Percentiles rank a stretch among this genome's conserved stretches.
These are phyloP conservation scores for Tenrec ecaudatus DNA, from an alignment of 2,113 vertebrate species.

Conservation along the genomic window DNA sequence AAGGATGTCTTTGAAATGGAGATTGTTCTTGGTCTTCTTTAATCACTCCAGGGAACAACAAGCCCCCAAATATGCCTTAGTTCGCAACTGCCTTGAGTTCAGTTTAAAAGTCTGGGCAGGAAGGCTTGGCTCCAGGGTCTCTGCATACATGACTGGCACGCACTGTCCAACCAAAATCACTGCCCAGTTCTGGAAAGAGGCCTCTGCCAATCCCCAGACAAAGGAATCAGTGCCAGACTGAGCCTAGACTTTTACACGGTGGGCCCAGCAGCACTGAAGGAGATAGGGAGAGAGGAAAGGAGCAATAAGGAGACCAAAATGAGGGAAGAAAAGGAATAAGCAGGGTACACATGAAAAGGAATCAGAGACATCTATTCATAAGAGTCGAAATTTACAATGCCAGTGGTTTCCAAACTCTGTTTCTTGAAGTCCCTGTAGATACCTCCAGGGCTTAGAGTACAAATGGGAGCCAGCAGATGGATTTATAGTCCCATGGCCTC, in stretches of 20 bases:
- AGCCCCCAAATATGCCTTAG: slow-evolving; percentile 35
- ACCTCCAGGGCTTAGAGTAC: not conserved
- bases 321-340: not conserved
- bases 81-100: slow-evolving; percentile 58
- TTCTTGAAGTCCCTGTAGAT: not conserved
- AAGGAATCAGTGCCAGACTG: slow-evolving; percentile 14
- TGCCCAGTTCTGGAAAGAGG: slow-evolving; percentile 55
- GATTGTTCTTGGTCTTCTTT: slow-evolving; percentile 3
- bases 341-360: not conserved
- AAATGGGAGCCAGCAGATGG: not conserved
- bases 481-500: not conserved
- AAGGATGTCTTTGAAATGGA: slow-evolving; percentile 49
- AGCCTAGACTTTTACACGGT: not conserved
- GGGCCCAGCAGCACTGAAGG: not conserved
- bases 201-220: slow-evolving; percentile 18
- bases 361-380: not conserved
- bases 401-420: not conserved
- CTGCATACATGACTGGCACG: slow-evolving; percentile 68
- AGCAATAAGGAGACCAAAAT: not conserved
- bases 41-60: slow-evolving; percentile 49
- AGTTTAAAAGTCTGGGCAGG: slow-evolving; percentile 59
- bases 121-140: slow-evolving; percentile 67
- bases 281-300: not conserved
- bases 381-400: not conserved
- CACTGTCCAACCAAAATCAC: slow-evolving; percentile 71